Conservation (phyloP, 2,888 invertebrate species). For the Melipona beecheii region DNA sequence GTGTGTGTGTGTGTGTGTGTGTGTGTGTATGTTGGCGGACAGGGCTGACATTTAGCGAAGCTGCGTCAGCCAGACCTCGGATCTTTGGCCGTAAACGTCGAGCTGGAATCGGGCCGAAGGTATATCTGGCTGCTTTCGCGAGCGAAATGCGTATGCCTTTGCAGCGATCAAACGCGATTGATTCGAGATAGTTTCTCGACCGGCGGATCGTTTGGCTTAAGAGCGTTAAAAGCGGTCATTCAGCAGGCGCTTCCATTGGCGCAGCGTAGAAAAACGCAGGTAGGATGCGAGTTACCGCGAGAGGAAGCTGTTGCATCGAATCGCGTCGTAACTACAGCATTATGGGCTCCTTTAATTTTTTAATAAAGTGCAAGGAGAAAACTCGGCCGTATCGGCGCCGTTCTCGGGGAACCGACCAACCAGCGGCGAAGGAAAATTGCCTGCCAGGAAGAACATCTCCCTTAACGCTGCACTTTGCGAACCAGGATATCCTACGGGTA, state of each 20-base stretch:
- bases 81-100: conserved; percentile 21
- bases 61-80: not conserved
- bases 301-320: conserved; percentile 39
- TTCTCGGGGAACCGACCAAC: not conserved
- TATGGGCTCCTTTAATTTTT: conserved; percentile 51
- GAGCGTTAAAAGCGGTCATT: conserved; percentile 46
- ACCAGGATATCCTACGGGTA: conserved; percentile 8
- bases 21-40: not conserved
- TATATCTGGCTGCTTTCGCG: conserved; percentile 21
- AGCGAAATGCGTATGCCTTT: conserved; percentile 53
- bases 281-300: not conserved
- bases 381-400: conserved; percentile 15
- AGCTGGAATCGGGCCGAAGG: conserved; percentile 12
- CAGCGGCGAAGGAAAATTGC: conserved; percentile 46
- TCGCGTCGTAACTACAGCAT: conserved; percentile 43
- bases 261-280: conserved; percentile 2
- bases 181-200: conserved; percentile 44
- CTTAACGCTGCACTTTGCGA: conserved; percentile 13
- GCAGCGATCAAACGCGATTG: conserved; percentile 61
- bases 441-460: conserved; percentile 18
- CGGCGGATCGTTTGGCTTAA: conserved; percentile 31
- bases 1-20: too few relatives aligned
- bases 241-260: conserved; percentile 9
- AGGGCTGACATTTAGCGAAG: not conserved
- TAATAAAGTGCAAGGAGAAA: conserved; percentile 45